Base-by-base conservation (phyloP, 2,888 invertebrate species). In the Meiosimyza platycephala region DNA sequence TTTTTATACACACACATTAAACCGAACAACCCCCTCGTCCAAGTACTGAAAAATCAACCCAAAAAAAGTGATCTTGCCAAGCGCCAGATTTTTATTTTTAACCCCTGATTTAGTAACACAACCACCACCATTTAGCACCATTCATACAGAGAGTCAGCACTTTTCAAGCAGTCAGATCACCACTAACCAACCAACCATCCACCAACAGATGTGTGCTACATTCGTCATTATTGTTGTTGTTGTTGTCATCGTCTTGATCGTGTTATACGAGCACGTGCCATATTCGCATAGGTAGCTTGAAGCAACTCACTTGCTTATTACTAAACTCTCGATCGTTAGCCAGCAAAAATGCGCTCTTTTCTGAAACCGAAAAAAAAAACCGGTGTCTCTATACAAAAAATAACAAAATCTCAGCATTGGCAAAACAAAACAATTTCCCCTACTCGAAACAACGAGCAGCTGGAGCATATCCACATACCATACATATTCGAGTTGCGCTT, bases 1-100 rank as follows among this genome's bases (percentile, higher is more conserved):
- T 81, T 83, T 84, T 84, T 83, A 83, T 83, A 82, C 79, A 78
- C 79, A 78, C 77, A 76, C 75, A 52, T 18, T 40, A n/a, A n/a
- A 66, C 76, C 71, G 73, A 79, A 73, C 82, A 82, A 81, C 83
- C 79, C 79, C 80, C 79, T 75, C 60, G 63, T 16, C 62, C 16
- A 54, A 12, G 13, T 52, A 9, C 40, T 40, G 40, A 40, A 40
- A 67, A 71, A 74, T 51, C 75, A 70, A 73, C 72, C 76, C 73
- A 63, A 67, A 70, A 67, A 70, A 60, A 47, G 33, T 69, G 64
- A 70, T 76, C 73, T 66, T 73, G 72, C 71, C 77, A 74, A 76
- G 73, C 76, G 71, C 76, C 75, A 82, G 76, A 79, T 80, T 78
- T 80, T 80, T 83, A 80, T 80, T 77, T 70, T 73, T 68, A 70